These are phyloP conservation scores for Eospalax fontanierii DNA, from an alignment of 2,797 vertebrate genomes.

Conservation along the genomic window DNA sequence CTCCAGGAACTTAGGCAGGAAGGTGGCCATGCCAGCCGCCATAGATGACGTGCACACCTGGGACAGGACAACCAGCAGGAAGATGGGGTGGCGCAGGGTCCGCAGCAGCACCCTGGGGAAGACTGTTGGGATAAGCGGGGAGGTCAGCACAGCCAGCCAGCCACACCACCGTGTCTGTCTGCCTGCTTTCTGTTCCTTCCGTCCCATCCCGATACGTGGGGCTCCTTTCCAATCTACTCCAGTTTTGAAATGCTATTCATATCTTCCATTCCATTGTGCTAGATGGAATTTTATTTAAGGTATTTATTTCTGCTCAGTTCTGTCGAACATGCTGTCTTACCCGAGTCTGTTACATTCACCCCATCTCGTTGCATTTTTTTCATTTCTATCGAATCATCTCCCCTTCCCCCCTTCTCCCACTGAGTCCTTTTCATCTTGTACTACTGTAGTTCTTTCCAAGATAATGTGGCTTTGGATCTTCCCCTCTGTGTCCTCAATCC, in stretches of 20 bases:
- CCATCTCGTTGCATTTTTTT: background rate
- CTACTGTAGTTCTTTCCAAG: background rate
- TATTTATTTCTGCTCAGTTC: background rate
- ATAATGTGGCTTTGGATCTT: background rate
- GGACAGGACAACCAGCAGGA: slow-evolving; percentile 94
- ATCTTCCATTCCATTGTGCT: background rate
- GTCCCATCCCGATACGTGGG: background rate
- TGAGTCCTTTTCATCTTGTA: background rate
- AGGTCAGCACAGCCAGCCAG: background rate
- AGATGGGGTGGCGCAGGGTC: slow-evolving; percentile 93
- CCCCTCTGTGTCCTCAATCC: background rate
- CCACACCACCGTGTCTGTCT: fast-evolving
- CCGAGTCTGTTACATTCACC: background rate
- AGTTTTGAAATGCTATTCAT: slow-evolving; percentile 6
- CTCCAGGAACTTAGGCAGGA: slow-evolving; percentile 97
- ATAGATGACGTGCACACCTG: slow-evolving; percentile 94
- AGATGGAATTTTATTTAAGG: background rate
- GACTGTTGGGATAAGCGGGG: slow-evolving; percentile 87
- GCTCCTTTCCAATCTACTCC: background rate
- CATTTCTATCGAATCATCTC: background rate
- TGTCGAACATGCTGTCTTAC: background rate
- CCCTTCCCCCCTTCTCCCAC: too few relatives aligned
- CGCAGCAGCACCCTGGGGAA: slow-evolving; percentile 93
- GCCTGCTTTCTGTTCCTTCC: background rate
- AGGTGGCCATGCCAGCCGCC: slow-evolving; percentile 95